Evolutionary conservation across 2,797 vertebrate genomes (phyloP).

Genomic region (Salarias fasciatus): DNA sequence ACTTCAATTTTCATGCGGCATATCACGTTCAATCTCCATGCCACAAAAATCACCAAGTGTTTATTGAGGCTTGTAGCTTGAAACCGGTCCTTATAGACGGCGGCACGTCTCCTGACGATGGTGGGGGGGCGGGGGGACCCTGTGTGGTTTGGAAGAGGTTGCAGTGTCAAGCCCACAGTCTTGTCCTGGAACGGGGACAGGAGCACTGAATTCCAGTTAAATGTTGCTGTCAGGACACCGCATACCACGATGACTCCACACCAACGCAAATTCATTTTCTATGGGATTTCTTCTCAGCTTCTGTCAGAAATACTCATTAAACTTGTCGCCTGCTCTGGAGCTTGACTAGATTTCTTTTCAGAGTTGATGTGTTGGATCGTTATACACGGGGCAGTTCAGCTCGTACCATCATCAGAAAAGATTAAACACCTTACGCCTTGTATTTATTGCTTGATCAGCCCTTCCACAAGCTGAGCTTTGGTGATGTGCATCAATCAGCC

Average conservation of each 20-base stretch:
- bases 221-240: slow-evolving; percentile 25
- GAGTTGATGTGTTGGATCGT: background rate
- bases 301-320: slow-evolving; percentile 7
- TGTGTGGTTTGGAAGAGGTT: slow-evolving; percentile 55
- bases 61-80: slow-evolving; percentile 68
- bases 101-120: slow-evolving; percentile 41
- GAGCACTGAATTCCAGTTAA: slow-evolving; percentile 42
- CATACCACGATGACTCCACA: slow-evolving; percentile 41
- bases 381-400: no score
- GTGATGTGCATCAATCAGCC: no score
- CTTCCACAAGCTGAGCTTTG: no score
- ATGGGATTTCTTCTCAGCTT: slow-evolving; percentile 25
- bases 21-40: slow-evolving; percentile 59
- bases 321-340: background rate
- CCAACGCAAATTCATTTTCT: slow-evolving; percentile 32
- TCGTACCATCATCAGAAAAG: no score
- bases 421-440: no score
- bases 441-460: no score
- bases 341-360: background rate
- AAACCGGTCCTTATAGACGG: slow-evolving; percentile 64
- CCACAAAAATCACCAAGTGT: slow-evolving; percentile 74
- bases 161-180: slow-evolving; percentile 45
- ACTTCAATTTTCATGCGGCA: slow-evolving; percentile 50
- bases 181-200: slow-evolving; percentile 40
- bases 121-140: slow-evolving; percentile 40